phyloP scores from a whole-genome alignment of 2,113 vertebrate genomes.

The Paramisgurnus dabryanus region DNA sequence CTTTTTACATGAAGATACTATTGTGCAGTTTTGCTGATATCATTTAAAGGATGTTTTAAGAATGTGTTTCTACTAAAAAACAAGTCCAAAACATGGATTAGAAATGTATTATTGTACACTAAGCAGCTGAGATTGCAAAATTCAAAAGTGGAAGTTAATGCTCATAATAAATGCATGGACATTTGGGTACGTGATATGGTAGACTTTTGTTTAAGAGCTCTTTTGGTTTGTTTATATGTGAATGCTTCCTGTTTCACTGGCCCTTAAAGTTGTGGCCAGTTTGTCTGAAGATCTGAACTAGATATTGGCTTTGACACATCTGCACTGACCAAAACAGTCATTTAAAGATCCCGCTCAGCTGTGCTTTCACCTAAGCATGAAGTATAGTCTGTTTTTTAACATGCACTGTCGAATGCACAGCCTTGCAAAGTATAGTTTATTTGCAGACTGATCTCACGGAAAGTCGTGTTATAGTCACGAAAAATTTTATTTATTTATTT shows the following conservation, averaged over 20 bases:
- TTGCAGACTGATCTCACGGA: too few species aligned
- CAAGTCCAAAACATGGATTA: too few species aligned
- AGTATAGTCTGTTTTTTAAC: too few species aligned
- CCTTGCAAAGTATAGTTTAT: too few species aligned
- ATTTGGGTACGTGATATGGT: background rate
- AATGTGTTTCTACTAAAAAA: background rate
- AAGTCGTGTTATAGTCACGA: too few species aligned
- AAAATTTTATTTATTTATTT: too few species aligned
- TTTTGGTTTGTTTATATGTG: constrained; percentile 8
- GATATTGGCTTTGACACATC: background rate
- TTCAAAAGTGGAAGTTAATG: background rate
- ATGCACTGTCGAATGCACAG: too few species aligned
- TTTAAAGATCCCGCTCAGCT: background rate
- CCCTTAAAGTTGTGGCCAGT: background rate
- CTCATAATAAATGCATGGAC: background rate
- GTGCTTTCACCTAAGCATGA: background rate
- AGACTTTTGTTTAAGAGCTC: background rate
- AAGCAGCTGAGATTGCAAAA: background rate
- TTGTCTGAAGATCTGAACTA: background rate
- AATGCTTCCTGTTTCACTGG: constrained; percentile 14
- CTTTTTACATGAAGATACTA: too few species aligned
- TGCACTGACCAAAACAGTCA: constrained; percentile 2
- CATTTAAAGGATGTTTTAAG: background rate
- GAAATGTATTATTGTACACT: background rate
- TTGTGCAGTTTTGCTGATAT: background rate